Base-by-base conservation (phyloP, 2,888 invertebrate species). In the Scaptodrosophila latifasciaeformis region DNA sequence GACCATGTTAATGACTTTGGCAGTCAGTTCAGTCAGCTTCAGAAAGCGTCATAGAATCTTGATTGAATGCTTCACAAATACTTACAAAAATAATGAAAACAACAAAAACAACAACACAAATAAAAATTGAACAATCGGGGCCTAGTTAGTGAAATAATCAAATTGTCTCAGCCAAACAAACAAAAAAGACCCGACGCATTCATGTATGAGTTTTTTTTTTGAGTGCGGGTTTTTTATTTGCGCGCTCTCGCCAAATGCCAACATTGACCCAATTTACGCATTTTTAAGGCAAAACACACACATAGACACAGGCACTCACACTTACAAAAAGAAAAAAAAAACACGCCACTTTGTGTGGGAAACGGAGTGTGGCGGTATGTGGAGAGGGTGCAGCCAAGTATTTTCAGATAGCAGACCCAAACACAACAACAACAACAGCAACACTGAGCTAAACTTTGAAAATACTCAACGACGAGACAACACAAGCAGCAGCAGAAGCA, bases 181-280 rank as follows among this genome's bases (percentile, higher is more conserved):
- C 12, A 35, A 35, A 35, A 2, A 13, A 13, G 3, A 35, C 35
- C 13, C 6, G 5, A 15, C 9, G 35, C 3, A 13, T 35, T 2
- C 15, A 12, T 17, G 13, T 35, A 15, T 6, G 19, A 39, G 9
- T 15, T 5, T 2, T 3, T 5, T n/a, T 6, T 35, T 42, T 53
- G 34, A 13, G 43, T 44, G 18, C 39, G 27, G 19, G 21, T 40
- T 19, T 21, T 7, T 19, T 10, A 7, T 40, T 27, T 12, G 31
- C 35, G 12, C 35, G 17, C 35, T 37, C 37, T 37, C 37, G 54
- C 67, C 67, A 54, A 56, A 63, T 63, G 51, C 44, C 59, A 67
- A 66, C 67, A 69, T 66, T 68, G 68, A 68, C 68, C 68, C 45
- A 68, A 66, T 68, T 68, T 55, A 58, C 54, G 60, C 63, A 62